Conservation (phyloP, 2,797 vertebrate genomes). For the Malurus leucopterus region DNA sequence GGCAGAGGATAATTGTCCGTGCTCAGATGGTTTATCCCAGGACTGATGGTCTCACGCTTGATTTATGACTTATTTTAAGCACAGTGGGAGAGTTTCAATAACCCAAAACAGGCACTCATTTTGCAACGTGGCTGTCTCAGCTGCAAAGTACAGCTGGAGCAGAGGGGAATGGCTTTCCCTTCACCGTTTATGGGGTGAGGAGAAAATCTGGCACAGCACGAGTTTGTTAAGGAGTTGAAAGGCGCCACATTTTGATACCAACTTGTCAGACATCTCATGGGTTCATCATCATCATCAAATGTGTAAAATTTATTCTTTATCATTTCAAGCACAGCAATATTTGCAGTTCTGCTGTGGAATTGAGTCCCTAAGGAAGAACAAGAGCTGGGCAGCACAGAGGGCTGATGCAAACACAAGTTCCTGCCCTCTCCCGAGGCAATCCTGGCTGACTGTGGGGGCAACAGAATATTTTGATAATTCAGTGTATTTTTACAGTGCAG, state of each 20-base stretch:
- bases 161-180: background rate
- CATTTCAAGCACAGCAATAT: background rate
- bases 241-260: background rate
- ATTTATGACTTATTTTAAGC: background rate
- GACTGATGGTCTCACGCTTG: background rate
- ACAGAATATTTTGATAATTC: background rate
- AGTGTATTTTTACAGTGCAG: background rate
- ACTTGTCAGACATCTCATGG: background rate
- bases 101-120: background rate
- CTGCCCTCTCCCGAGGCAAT: background rate
- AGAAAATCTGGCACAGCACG: background rate
- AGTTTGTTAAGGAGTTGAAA: background rate
- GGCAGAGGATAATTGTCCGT: background rate
- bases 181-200: background rate
- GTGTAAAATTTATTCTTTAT: background rate
- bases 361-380: background rate
- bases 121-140: background rate
- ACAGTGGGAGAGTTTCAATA: background rate
- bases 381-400: background rate
- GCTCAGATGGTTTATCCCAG: background rate
- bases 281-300: background rate
- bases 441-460: background rate
- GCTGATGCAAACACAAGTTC: background rate
- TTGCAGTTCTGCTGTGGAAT: background rate
- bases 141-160: background rate